These are phyloP conservation scores for Lepus americanus DNA, from an alignment of 2,113 vertebrate species.

Conservation along the genomic window DNA sequence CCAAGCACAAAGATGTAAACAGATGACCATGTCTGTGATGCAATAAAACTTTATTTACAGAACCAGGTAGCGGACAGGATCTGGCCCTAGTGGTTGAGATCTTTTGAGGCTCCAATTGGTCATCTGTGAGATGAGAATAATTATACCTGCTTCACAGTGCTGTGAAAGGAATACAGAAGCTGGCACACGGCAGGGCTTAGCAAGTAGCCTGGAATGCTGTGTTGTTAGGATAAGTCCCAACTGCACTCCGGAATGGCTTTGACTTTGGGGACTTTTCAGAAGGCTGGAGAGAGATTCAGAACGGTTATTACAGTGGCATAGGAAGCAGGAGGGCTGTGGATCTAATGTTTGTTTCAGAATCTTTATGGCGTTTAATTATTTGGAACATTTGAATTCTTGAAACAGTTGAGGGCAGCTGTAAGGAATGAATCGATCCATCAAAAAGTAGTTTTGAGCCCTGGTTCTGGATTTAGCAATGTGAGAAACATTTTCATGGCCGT, in stretches of 20 bases:
- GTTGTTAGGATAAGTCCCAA: neutral
- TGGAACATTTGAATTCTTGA: neutral
- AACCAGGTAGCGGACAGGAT: neutral
- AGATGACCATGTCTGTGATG: neutral
- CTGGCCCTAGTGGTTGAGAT: neutral
- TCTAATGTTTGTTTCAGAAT: neutral
- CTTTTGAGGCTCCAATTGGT: neutral
- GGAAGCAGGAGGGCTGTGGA: neutral
- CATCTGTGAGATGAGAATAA: conserved; percentile 37
- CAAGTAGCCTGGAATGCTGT: neutral
- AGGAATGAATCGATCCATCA: neutral
- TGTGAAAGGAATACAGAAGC: neutral
- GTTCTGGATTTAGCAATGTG: neutral
- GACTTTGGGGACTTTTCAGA: neutral
- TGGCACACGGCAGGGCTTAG: neutral
- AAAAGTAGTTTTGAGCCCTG: neutral
- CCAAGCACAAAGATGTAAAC: neutral
- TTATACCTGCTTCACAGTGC: neutral
- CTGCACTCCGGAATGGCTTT: neutral
- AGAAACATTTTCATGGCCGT: neutral
- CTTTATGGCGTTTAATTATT: neutral
- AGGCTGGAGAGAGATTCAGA: neutral
- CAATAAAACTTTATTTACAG: conserved; percentile 17
- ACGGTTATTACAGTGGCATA: neutral
- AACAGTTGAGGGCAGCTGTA: neutral